phyloP scores from a whole-genome alignment of 2,113 vertebrate species.

The Condylura cristata region DNA sequence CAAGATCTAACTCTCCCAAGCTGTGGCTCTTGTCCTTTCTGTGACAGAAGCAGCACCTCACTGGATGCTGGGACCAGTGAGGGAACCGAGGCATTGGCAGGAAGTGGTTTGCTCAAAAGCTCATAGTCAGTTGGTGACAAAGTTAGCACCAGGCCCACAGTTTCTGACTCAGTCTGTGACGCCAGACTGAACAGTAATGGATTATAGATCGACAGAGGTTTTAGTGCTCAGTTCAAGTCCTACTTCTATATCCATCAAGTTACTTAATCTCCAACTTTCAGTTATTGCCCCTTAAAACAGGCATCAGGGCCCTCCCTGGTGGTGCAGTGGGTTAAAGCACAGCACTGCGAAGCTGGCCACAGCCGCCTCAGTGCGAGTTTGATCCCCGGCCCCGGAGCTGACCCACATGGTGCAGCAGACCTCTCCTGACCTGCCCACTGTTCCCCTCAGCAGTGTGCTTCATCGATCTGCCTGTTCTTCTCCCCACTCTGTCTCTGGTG shows the following conservation, averaged over 20 bases:
- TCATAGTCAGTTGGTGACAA: background rate
- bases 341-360: too few species aligned
- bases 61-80: background rate
- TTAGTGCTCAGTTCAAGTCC: background rate
- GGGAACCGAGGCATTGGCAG: background rate
- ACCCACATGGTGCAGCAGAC: too few species aligned
- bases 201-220: background rate
- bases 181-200: background rate
- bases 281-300: slow-evolving; percentile 7
- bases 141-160: background rate
- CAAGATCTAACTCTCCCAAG: background rate
- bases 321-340: too few species aligned
- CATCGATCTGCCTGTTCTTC: too few species aligned
- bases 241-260: background rate
- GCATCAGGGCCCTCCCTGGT: too few species aligned
- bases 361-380: too few species aligned
- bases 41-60: background rate
- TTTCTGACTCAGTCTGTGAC: too few species aligned
- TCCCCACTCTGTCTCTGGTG: too few species aligned
- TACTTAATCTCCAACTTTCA: background rate
- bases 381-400: too few species aligned
- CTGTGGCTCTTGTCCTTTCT: background rate
- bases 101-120: background rate
- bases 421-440: too few species aligned
- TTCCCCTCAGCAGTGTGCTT: too few species aligned